Percentiles rank a stretch among this genome's conserved stretches.
These are phyloP conservation scores for Onychomys torridus DNA, from an alignment of 2,797 vertebrate species.

Conservation along the genomic window DNA sequence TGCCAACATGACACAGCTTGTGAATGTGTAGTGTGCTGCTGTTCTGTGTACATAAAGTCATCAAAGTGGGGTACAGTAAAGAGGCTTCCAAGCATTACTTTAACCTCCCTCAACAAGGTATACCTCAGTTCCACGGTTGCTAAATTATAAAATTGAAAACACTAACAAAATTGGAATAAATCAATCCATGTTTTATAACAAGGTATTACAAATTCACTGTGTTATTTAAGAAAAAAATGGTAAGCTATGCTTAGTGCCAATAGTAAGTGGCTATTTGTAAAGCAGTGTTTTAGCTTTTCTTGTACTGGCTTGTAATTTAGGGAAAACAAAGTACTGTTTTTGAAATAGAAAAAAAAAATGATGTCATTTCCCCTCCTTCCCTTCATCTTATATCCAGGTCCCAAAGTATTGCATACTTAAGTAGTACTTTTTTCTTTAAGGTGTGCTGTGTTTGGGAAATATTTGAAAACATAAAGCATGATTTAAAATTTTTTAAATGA, in stretches of 20 bases:
- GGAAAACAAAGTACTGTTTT: conserved; percentile 88
- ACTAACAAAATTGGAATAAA: conserved; percentile 91
- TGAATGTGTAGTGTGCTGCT: conserved; percentile 99
- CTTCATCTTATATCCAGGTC: conserved; percentile 84
- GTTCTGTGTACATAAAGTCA: conserved; percentile 95
- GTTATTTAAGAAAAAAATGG: conserved; percentile 89
- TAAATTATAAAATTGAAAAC: conserved; percentile 91
- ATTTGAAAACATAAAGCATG: conserved; percentile 91
- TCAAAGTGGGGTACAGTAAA: conserved; percentile 92
- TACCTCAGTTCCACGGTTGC: conserved; percentile 97
- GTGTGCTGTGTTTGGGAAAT: conserved; percentile 93
- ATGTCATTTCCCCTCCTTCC: conserved; percentile 54
- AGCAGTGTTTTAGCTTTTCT: conserved; percentile 89
- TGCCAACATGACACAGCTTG: conserved; percentile 99
- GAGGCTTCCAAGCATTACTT: conserved; percentile 97
- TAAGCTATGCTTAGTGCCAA: conserved; percentile 88
- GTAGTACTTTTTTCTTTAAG: conserved; percentile 86
- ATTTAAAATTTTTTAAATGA: conserved; percentile 85
- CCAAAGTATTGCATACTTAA: conserved; percentile 84
- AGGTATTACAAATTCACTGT: conserved; percentile 89
- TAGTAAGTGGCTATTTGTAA: conserved; percentile 89
- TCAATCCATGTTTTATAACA: conserved; percentile 89
- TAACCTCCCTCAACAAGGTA: conserved; percentile 99
- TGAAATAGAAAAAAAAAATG: conserved; percentile 78
- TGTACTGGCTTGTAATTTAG: conserved; percentile 87